phyloP scores from a whole-genome alignment of 2,797 vertebrate species.

The Alcedo atthis region DNA sequence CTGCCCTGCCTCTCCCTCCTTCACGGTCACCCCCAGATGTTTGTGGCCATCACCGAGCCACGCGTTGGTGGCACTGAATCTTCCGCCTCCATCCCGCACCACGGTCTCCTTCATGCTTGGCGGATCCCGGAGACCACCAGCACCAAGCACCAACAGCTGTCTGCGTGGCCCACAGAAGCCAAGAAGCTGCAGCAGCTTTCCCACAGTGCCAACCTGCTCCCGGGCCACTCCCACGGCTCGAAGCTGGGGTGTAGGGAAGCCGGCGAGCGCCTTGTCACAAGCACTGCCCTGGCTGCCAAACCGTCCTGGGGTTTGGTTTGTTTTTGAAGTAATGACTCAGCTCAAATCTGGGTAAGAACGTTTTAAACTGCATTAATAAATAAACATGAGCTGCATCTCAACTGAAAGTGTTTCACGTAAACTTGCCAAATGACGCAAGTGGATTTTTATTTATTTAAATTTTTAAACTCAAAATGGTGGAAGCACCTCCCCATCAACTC shows the following conservation, averaged over 20 bases:
- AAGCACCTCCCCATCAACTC: not conserved
- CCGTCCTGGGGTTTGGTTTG: not conserved
- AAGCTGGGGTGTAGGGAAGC: not conserved
- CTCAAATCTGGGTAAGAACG: not conserved
- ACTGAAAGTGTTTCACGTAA: not conserved
- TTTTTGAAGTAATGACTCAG: not conserved
- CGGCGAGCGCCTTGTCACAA: not conserved
- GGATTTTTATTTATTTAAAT: not conserved
- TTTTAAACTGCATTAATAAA: not conserved
- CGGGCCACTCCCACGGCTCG: not conserved
- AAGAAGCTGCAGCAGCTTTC: fast-evolving
- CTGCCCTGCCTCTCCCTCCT: not conserved
- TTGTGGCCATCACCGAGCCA: not conserved
- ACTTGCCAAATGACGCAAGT: not conserved
- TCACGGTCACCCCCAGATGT: fast-evolving
- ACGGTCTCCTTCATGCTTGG: not conserved
- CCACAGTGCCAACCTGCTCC: not conserved
- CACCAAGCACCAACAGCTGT: not conserved
- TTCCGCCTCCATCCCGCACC: fast-evolving
- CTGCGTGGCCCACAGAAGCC: not conserved
- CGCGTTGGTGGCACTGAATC: fast-evolving
- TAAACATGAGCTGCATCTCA: not conserved
- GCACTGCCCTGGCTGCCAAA: not conserved
- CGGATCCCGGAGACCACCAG: fast-evolving
- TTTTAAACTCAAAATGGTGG: not conserved